These are phyloP conservation scores for Conopomorpha cramerella DNA, from an alignment of 1,140 invertebrate genomes.

Conservation along the genomic window DNA sequence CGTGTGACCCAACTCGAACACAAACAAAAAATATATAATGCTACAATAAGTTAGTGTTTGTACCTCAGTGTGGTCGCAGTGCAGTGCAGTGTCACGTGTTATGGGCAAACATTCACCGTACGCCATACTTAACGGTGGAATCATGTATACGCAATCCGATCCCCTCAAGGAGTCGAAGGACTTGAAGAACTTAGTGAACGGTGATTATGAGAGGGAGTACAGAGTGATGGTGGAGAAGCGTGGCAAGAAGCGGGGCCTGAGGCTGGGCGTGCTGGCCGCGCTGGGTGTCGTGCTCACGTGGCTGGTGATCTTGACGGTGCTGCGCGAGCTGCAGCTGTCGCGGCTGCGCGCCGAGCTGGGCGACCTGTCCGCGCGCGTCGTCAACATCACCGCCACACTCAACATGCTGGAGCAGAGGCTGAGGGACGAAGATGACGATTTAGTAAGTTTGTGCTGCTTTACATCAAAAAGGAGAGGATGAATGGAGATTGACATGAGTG, in stretches of 20 bases:
- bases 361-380: constrained; percentile 33
- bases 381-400: constrained; percentile 29
- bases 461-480: no score
- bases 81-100: no score
- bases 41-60: no score
- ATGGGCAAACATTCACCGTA: no score
- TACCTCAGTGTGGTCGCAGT: no score
- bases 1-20: no score
- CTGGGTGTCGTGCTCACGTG: constrained; percentile 22
- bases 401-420: constrained; percentile 31
- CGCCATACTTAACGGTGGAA: no score
- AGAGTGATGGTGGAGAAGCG: no score
- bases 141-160: constrained; percentile 42
- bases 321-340: constrained; percentile 29
- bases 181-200: constrained; percentile 46
- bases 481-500: no score
- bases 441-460: no score
- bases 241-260: constrained; percentile 16
- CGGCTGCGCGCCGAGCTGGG: constrained; percentile 30
- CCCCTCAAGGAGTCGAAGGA: constrained; percentile 34
- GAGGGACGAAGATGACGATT: no score
- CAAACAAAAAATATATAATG: no score
- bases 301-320: constrained; percentile 26
- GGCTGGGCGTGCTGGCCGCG: constrained; percentile 17
- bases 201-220: constrained; percentile 42